phyloP scores from a whole-genome alignment of 1,140 invertebrate species.

The Euura saliciscinereae region DNA sequence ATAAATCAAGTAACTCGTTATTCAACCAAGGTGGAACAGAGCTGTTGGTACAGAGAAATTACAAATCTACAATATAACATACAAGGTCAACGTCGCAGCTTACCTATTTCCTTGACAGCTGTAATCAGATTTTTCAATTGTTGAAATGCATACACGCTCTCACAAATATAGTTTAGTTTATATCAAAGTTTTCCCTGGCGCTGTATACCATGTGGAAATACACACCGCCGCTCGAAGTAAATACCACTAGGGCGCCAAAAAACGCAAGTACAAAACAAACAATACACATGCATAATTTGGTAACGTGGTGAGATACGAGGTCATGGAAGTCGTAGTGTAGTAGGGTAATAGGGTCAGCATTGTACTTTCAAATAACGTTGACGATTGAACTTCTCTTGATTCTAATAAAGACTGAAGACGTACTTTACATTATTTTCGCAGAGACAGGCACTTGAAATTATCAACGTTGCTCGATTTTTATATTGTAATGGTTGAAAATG shows the following conservation, averaged over 20 bases:
- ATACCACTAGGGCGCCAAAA: slow-evolving; percentile 29
- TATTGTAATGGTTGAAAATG: no score
- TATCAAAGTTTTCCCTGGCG: slow-evolving; percentile 13
- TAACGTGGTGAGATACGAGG: background rate
- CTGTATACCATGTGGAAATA: slow-evolving; percentile 21
- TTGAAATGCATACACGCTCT: slow-evolving; percentile 34
- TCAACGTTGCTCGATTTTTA: no score
- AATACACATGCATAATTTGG: slow-evolving; percentile 45
- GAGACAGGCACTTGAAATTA: no score
- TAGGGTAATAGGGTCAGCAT: background rate
- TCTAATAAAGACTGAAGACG: no score
- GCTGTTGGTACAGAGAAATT: slow-evolving; percentile 24
- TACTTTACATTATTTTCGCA: no score
- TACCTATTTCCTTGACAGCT: slow-evolving; percentile 61
- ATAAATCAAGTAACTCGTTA: background rate
- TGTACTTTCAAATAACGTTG: background rate
- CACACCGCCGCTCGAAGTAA: slow-evolving; percentile 36
- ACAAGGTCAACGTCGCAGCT: slow-evolving; percentile 51
- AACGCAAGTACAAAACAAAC: slow-evolving; percentile 46
- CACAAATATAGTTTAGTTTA: slow-evolving; percentile 10
- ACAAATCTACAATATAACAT: slow-evolving; percentile 47
- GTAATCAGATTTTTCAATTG: slow-evolving; percentile 54
- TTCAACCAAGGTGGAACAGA: background rate
- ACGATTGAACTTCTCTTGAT: no score
- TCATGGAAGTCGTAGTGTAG: background rate